Conservation (phyloP, 2,113 vertebrate species). For the Vombatus ursinus region DNA sequence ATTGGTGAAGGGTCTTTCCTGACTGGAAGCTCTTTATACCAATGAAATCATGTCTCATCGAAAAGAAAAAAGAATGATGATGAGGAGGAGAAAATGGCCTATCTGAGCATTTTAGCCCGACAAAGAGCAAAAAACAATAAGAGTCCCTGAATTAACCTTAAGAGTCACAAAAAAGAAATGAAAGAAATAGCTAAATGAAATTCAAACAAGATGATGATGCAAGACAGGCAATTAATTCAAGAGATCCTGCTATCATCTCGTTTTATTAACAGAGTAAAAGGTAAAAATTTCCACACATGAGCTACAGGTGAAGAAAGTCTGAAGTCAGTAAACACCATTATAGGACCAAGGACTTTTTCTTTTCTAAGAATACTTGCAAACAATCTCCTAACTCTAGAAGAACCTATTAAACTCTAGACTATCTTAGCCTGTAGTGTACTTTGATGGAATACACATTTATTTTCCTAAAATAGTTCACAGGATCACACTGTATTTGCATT, state of each 20-base stretch:
- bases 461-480: not conserved
- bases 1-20: not conserved
- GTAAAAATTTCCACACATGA: constrained; percentile 22
- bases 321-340: not conserved
- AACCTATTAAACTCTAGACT: not conserved
- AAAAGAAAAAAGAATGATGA: not conserved
- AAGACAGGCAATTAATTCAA: constrained; percentile 43
- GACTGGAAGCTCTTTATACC: not conserved
- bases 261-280: constrained; percentile 8
- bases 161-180: constrained; percentile 42
- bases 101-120: constrained; percentile 37
- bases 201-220: constrained; percentile 36
- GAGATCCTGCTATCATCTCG: not conserved
- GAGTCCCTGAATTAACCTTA: constrained; percentile 43
- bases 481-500: not conserved
- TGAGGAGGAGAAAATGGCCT: constrained; percentile 26
- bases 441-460: not conserved
- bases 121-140: constrained; percentile 1
- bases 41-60: not conserved
- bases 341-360: not conserved
- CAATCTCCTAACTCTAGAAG: not conserved
- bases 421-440: not conserved
- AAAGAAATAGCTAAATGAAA: constrained; percentile 56
- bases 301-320: constrained; percentile 10
- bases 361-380: not conserved